Base-by-base conservation (phyloP, 2,888 invertebrate genomes). In the Megaustenia siamemsis region DNA sequence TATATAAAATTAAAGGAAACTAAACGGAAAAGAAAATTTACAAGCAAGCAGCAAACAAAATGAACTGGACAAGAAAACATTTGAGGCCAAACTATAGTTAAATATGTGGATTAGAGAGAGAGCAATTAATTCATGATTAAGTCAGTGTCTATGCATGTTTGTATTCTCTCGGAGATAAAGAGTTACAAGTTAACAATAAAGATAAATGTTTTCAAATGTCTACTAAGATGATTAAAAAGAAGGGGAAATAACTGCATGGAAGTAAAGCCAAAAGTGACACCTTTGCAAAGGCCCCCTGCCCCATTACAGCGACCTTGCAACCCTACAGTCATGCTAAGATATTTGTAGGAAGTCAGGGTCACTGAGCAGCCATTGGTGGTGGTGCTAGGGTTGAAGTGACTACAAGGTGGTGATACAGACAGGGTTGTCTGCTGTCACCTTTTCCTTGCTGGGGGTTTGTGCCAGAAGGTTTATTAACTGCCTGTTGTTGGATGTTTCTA, bases 321-420 rank as follows among this genome's bases (percentile, higher is more conserved):
- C 53, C 32, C 38, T 68, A 69, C 8, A 32, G 69, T 28, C 32
- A 43, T 56, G 73, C 60, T 73, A 71, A 53, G 28, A 40, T 53
- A 56, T 60, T 68, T 82, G 73, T 60, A 73, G 40, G 82, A 60
- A 35, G 63, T 82, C 73, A 73, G 63, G 28, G 73, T 73, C 73
- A 82, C 82, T 2, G 73, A 53, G 45, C 32, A n/a, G 40, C 32
- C 35, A 21, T 38, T 5, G 35, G 43, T 24, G 32, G 45, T 15
- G 43, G 79, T 3, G 45, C 49, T 49, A 68, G 45, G 63, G 43
- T 43, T 60, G 35, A 43, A 43, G 60, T 35, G 21, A 38, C 24
- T 60, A 60, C 32, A 45, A 40, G 38, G 38, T 32, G 68, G 66
- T 68, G 68, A 32, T n/a, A 68, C 35, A 60, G 40, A 5, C 40